Evolutionary conservation across 2,797 vertebrate species (phyloP), one percentile per base, ranked within the genome.

Genomic region (Ciconia nigra): DNA sequence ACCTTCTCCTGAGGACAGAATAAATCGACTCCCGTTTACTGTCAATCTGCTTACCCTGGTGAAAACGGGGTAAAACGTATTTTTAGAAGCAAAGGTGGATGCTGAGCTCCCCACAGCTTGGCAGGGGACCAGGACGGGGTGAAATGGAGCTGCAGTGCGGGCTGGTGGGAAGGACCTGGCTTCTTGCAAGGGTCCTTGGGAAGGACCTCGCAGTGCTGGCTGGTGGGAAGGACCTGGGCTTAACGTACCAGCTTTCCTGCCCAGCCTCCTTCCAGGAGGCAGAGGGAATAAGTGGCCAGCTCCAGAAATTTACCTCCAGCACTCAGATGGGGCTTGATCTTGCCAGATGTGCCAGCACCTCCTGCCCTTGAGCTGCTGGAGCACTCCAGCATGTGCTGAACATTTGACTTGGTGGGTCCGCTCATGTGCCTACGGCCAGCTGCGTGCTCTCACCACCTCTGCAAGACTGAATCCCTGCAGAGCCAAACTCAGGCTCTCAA

Each of bases 111-210:
- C 49, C 28, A 67, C 21, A 44, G 31, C 28, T 39, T 3, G 5
- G 5, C 42, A 9, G 31, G 39, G 31, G 29, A 26, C 20, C 2
- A 3, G 47, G 31, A 37, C 2, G 4, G 55, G 42, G 14, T 0
- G 1, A 65, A 65, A n/a, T 0, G 0, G 31, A 70, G 28, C 72
- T 46, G 62, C 67, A 46, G 51, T 2, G 1, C 22, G 25, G 39
- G 13, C n/a, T 54, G 13, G 13, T n/a, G 31, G n/a, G 28, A 72
- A 83, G 33, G 84, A 33, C 29, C 41, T 51, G 62, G 29, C 37
- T 37, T 37, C 37, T 37, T 37, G 37, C 37, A 37, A 37, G 37
- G 37, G 37, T 37, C 37, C 37, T 37, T 37, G 37, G 37, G 37
- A 37, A 37, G 37, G 37, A 37, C 37, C 37, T 37, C 37, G 62